These are phyloP conservation scores for Pasiphila rectangulata DNA, from an alignment of 2,888 invertebrate species.

Conservation along the genomic window DNA sequence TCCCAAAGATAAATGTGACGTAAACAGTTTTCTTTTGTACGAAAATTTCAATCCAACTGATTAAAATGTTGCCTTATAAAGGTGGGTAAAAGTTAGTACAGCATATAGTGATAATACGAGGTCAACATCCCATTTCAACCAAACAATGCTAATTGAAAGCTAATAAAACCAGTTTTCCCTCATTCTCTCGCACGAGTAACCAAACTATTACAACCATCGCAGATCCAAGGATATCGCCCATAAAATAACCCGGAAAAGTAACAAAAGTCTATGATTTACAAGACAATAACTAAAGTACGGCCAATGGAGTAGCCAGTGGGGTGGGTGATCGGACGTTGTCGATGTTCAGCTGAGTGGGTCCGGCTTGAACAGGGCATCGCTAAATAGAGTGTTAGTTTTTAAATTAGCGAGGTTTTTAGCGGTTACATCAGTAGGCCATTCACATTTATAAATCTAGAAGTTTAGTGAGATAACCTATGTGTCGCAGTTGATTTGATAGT, in stretches of 20 bases:
- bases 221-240: constrained; percentile 6
- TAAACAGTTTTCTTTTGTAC: too few relatives aligned
- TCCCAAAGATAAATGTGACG: too few relatives aligned
- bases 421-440: too few relatives aligned
- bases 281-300: constrained; percentile 14
- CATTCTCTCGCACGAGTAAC: neutral
- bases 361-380: too few relatives aligned
- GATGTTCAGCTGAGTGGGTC: neutral
- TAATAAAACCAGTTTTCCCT: neutral
- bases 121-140: neutral
- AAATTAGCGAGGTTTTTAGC: too few relatives aligned
- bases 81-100: neutral
- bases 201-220: constrained; percentile 1
- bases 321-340: neutral
- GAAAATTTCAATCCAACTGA: neutral
- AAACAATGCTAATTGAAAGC: neutral
- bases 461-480: too few relatives aligned
- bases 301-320: constrained; percentile 3
- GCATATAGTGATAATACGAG: neutral
- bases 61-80: too few relatives aligned
- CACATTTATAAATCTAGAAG: too few relatives aligned
- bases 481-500: too few relatives aligned
- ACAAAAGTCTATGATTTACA: constrained; percentile 15
- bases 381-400: too few relatives aligned
- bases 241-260: constrained; percentile 6